Percentiles rank a stretch among this genome's conserved stretches.
Evolutionary conservation across 1,140 invertebrate genomes (phyloP).

Genomic region (Aphelinus certus): DNA sequence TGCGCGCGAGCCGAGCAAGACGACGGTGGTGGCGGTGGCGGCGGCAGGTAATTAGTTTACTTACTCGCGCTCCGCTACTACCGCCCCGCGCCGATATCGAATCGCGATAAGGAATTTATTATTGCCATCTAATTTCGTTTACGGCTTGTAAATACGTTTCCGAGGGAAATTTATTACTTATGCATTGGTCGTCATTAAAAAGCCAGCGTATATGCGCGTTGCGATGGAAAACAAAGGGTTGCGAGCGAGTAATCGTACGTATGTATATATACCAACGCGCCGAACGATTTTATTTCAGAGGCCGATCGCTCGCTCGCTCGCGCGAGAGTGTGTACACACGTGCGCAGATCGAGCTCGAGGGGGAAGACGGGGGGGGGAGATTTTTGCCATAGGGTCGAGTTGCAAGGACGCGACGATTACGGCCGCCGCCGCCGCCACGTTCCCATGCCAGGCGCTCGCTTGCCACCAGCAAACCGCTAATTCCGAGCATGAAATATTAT

Average conservation of each 20-base stretch:
- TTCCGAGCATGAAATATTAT: conserved; percentile 68
- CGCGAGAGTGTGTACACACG: too few species aligned
- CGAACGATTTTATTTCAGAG: too few species aligned
- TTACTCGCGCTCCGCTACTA: conserved; percentile 42
- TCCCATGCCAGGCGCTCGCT: conserved; percentile 61
- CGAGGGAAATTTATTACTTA: conserved; percentile 38
- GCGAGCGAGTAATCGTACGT: not conserved
- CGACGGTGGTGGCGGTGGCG: conserved; percentile 48
- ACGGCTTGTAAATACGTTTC: conserved; percentile 41
- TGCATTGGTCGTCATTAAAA: conserved; percentile 23
- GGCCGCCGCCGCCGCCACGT: conserved; percentile 51
- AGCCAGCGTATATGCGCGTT: not conserved
- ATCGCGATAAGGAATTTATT: conserved; percentile 45
- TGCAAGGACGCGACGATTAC: conserved; percentile 11
- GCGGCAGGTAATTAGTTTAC: conserved; percentile 59
- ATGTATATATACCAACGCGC: too few species aligned
- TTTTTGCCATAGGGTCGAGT: too few species aligned
- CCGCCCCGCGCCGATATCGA: conserved; percentile 49
- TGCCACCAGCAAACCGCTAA: conserved; percentile 56
- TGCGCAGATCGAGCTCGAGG: too few species aligned
- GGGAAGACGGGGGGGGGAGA: too few species aligned
- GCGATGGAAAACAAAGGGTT: conserved; percentile 38
- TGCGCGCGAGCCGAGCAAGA: conserved; percentile 24
- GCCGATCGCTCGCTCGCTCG: too few species aligned
- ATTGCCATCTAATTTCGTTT: conserved; percentile 42